Base-by-base conservation (phyloP, 1,140 invertebrate genomes). In the Calliopsis andreniformis region DNA sequence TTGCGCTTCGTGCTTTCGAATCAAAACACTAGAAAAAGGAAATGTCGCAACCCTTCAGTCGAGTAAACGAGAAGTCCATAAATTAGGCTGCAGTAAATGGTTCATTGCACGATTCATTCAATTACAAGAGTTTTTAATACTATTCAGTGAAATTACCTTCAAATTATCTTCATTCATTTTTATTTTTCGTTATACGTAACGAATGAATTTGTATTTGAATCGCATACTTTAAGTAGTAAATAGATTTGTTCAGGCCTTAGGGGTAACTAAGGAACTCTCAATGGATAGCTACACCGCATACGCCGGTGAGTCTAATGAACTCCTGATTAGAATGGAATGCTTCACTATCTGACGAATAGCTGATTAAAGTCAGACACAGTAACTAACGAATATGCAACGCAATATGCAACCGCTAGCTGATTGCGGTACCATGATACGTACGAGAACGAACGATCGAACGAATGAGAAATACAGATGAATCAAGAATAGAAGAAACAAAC, bases 271-370 rank as follows among this genome's bases (percentile, higher is more conserved):
- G 25, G 63, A 35, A 53, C 42, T n/a, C 16, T 6, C 23, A 42
- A 67, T 42, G 58, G 32, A 49, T 62, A 20, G 32, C 43, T 71
- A 49, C 62, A 62, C 58, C 30, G 42, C 68, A 45, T 14, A 7
- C 43, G 58, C 8, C 2, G 7, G 3, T 43, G 3, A 10, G 35
- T 56, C 62, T 73, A 73, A 73, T 56, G 49, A 66, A 66, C n/a
- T 45, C 28, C 45, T 45, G 49, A 66, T 56, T 73, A 66, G 47
- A 73, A 64, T 64, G 35, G 70, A 73, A 64, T n/a, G 14, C 43
- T n/a, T 14, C 23, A 53, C 25, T 30, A 28, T 35, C 63, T 58
- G 45, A 68, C 61, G 71, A 73, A 73, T 62, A 56, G 1, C 12
- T 63, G 58, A 72, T 73, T 72, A 72, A 64, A 64, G 28, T 20